Conservation (phyloP, 2,113 vertebrate species). For the Emydocephalus ijimae region DNA sequence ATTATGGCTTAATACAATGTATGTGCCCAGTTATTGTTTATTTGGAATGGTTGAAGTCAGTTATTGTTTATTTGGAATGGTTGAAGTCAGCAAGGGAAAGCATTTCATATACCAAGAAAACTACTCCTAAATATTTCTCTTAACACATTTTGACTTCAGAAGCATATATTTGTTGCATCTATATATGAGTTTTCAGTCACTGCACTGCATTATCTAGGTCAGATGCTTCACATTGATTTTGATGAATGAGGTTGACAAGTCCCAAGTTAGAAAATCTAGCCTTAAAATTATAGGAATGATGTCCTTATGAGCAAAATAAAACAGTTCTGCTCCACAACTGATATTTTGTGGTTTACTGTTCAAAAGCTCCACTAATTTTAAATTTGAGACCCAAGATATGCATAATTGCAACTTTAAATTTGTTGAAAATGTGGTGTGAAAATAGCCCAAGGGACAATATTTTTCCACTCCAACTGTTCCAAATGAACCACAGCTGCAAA, state of each 20-base stretch:
- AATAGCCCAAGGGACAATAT: conserved; percentile 59
- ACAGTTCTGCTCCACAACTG: not conserved
- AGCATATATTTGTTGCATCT: not conserved
- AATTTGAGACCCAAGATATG: conserved; percentile 65
- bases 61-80: not conserved
- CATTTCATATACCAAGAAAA: not conserved
- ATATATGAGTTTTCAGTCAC: not conserved
- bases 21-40: not conserved
- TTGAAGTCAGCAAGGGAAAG: not conserved
- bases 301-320: not conserved
- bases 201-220: not conserved
- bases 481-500: conserved; percentile 26
- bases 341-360: conserved; percentile 56
- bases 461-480: conserved; percentile 70
- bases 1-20: not conserved
- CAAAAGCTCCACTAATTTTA: conserved; percentile 61
- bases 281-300: not conserved
- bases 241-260: not conserved
- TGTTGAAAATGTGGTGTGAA: conserved; percentile 72
- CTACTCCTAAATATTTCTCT: not conserved
- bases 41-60: not conserved
- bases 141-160: not conserved
- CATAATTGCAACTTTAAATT: conserved; percentile 70
- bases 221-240: not conserved
- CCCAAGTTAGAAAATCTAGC: not conserved